A percentile compares a stretch with the other conserved stretches of the same genome.
phyloP scores from a whole-genome alignment of 2,113 vertebrate species.

The Brachyhypopomus gauderio region DNA sequence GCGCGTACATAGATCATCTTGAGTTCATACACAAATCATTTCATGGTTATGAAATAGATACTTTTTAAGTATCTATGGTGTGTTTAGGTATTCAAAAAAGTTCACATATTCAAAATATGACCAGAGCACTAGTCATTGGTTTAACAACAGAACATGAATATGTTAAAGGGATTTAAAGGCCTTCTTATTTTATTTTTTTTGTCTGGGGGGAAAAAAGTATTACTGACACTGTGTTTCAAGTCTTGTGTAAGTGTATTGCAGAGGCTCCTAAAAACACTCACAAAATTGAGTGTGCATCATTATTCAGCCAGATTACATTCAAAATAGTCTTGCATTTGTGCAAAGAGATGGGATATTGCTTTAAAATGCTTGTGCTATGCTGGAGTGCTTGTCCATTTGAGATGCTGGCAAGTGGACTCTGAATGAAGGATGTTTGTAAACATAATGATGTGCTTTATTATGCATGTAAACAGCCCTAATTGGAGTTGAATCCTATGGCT shows the following conservation, averaged over 20 bases:
- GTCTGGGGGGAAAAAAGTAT: neutral
- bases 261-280: too few species aligned
- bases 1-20: slow-evolving; percentile 57
- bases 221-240: neutral
- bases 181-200: neutral
- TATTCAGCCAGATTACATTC: neutral
- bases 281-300: neutral
- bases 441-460: neutral
- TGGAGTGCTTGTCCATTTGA: neutral
- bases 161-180: neutral
- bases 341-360: neutral
- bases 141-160: neutral
- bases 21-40: slow-evolving; percentile 57
- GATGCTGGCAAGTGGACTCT: neutral
- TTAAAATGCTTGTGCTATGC: neutral
- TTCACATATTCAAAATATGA: too few species aligned
- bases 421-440: slow-evolving; percentile 9
- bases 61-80: slow-evolving; percentile 48
- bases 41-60: too few species aligned
- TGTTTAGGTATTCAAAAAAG: slow-evolving; percentile 36
- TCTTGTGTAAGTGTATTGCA: neutral
- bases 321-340: neutral
- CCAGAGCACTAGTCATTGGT: neutral
- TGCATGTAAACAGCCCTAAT: slow-evolving; percentile 10
- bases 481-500: neutral